Base-by-base conservation (phyloP, 23 tunicate genomes). In the Phallusia fumigata region DNA sequence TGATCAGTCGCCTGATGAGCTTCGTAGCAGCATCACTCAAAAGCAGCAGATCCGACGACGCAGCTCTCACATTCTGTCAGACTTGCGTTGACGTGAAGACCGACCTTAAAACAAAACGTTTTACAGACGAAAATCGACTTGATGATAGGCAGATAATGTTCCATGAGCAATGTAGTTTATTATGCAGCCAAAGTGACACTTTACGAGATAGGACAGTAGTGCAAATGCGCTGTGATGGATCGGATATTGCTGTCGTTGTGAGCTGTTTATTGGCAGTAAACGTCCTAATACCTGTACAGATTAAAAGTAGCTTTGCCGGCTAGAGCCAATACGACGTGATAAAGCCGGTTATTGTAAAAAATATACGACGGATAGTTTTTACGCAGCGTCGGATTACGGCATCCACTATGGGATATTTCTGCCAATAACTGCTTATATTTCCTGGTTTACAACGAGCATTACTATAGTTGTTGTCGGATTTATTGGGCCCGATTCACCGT, bases 391-490 rank as follows among this genome's bases (percentile, higher is more conserved):
- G 10, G 47, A 40, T 40, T 40, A 40, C 47, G 10, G 47, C 47
- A 40, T 40, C 10, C 47, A 10, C 47, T 5, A 10, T 10, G 10
- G 10, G 47, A 40, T 40, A 40, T 40, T 40, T 40, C 47, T 58
- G 69, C 69, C 47, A 58, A 21, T 6, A 58, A 58, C 69, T 58
- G 69, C 28, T 58, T 24, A 58, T 58, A 58, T 58, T 58, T 58
- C 15, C 3, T 5, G 3, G 69, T 58, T 58, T 58, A 58, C 69
- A 58, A 13, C 69, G 11, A 11, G 69, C 69, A 22, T 21, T 16
- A 58, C 69, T 58, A 24, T 24, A 58, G 69, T 13, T 58, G 69
- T 58, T 58, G 69, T 58, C 26, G 69, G 69, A 22, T 58, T 58
- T 58, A 58, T 58, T 40, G 69, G 28, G 69, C 28, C 13, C 69